Evolutionary conservation across 2,113 vertebrate species (phyloP), one percentile per base, ranked within the genome.

Genomic region (Proteles cristata): DNA sequence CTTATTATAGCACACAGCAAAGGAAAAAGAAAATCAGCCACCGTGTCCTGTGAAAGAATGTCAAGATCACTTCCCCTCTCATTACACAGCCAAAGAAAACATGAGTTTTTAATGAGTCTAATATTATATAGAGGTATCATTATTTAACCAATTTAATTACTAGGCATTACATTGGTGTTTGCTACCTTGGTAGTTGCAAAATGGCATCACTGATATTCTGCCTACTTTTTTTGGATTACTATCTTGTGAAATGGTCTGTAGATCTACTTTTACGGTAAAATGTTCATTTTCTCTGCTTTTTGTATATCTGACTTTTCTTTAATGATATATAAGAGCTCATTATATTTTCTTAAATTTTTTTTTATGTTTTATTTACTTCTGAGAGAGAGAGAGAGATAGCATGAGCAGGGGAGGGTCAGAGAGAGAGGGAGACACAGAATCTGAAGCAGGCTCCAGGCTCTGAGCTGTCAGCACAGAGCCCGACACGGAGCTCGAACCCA

Each of bases 211-310:
- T 43, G 73, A 53, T 43, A 73, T 66, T 66, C 17, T 35, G n/a
- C 65, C 17, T 50, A 45, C 58, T 33, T 19, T 50, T 50, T 76
- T 16, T 79, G 19, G 65, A 61, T 48, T 35, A 53, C 12, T 50
- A 45, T 12, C 58, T 94, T 93, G 81, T 68, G 33, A 93, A 91
- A 83, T 48, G n/a, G n/a, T 69, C 93, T 76, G 53, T 21, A 61
- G 19, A 53, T 65, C 85, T 61, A 76, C 33, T 63, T 90, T 76
- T 50, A 83, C 10, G 35, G 58, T 33, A 77, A 77, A 76, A 87
- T 26, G 63, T 65, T 77, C 33, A 23, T 31, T 53, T 10, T 19
- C 2, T 95, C 48, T 66, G 53, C 48, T 92, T 28, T 86, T n/a
- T 63, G 88, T 26, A 31, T 66, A 26, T 81, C 2, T 89, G 61